Evolutionary conservation across 2,888 invertebrate genomes (phyloP).

Genomic region (Spisula subtruncata): DNA sequence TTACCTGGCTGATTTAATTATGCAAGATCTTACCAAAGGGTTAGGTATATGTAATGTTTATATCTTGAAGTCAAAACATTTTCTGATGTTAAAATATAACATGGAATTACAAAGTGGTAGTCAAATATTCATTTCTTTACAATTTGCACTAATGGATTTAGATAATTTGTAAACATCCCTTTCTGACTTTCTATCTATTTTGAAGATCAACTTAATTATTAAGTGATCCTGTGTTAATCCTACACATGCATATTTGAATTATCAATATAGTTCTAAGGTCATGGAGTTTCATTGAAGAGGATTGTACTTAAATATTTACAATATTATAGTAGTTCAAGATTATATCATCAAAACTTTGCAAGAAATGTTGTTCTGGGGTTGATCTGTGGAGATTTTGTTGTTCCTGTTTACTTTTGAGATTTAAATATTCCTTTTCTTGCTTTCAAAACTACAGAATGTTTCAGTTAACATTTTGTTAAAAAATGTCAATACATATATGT

Average conservation of each 20-base stretch:
- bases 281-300: neutral
- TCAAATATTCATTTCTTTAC: neutral
- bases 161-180: neutral
- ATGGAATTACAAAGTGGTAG: too few relatives aligned
- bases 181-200: neutral
- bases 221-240: neutral
- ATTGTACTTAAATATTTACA: neutral
- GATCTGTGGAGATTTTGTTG: neutral
- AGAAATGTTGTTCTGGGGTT: neutral
- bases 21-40: neutral
- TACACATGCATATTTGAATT: neutral
- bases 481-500: too few relatives aligned
- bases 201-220: neutral
- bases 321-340: neutral
- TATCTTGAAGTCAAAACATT: neutral
- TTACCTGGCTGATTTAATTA: neutral
- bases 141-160: neutral
- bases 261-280: constrained; percentile 8
- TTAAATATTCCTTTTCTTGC: neutral
- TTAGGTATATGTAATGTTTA: neutral
- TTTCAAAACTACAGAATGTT: too few relatives aligned
- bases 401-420: neutral
- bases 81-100: neutral
- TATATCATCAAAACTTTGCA: neutral
- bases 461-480: too few relatives aligned